Percentiles rank a stretch among this genome's conserved stretches.
Conservation (phyloP, 2,888 invertebrate species). For the Phyllotreta cruciferae region DNA sequence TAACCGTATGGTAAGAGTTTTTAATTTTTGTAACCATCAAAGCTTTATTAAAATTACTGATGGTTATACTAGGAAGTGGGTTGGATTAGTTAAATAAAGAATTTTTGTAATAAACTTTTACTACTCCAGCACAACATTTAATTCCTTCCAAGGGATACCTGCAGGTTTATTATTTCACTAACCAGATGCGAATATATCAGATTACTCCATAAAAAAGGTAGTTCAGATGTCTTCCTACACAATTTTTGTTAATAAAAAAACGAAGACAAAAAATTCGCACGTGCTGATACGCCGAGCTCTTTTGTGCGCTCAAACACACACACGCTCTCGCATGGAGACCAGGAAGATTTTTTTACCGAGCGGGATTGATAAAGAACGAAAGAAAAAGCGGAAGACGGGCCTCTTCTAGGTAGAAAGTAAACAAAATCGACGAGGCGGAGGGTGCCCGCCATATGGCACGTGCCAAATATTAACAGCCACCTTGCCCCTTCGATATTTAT, state of each 20-base stretch:
- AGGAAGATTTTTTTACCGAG: constrained; percentile 30
- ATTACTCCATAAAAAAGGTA: constrained; percentile 22
- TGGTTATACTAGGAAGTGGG: too few species aligned
- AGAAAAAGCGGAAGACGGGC: constrained; percentile 37
- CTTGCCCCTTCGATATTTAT: constrained; percentile 31
- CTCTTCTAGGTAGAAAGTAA: constrained; percentile 35
- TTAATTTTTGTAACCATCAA: too few species aligned
- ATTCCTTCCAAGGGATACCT: too few species aligned
- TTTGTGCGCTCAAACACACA: constrained; percentile 32
- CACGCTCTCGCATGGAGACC: constrained; percentile 14
- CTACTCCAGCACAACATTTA: neutral
- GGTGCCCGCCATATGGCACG: constrained; percentile 34
- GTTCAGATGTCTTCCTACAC: constrained; percentile 31
- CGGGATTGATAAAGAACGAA: constrained; percentile 33
- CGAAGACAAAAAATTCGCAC: constrained; percentile 32
- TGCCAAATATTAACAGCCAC: constrained; percentile 36
- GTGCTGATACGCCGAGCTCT: constrained; percentile 31
- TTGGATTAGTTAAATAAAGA: too few species aligned
- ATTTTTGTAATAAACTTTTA: too few species aligned
- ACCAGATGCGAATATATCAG: constrained; percentile 29
- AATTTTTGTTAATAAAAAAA: constrained; percentile 1
- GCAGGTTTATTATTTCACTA: too few species aligned
- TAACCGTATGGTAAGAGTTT: too few species aligned
- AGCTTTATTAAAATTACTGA: too few species aligned
- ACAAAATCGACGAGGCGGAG: constrained; percentile 20